phyloP scores from a whole-genome alignment of 1,140 invertebrate species.

The Sinella curviseta region DNA sequence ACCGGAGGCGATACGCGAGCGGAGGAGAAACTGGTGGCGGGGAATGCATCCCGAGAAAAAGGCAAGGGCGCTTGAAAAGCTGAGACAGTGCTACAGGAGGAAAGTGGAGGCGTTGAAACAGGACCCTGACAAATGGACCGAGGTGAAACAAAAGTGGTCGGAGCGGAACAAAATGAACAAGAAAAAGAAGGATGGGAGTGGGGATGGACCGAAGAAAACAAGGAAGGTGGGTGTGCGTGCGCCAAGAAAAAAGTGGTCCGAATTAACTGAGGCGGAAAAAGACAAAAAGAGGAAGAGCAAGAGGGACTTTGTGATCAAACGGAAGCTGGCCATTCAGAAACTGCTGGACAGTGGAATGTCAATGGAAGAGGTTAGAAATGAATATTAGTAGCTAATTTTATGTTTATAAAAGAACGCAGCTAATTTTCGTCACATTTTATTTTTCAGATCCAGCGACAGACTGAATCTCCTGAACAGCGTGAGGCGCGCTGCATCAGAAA shows the following conservation, averaged over 20 bases:
- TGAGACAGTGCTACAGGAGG: neutral
- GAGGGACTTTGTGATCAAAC: neutral
- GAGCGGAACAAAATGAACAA: neutral
- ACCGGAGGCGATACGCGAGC: neutral
- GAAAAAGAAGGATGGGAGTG: too few species aligned
- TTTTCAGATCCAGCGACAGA: neutral
- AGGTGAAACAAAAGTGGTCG: neutral
- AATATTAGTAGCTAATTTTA: too few species aligned
- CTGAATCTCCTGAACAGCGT: neutral
- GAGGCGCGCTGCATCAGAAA: neutral
- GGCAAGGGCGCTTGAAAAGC: neutral
- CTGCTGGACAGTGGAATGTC: slow-evolving; percentile 9
- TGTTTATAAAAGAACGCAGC: too few species aligned
- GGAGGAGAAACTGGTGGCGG: neutral
- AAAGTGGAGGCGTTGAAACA: neutral
- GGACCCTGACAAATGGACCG: neutral
- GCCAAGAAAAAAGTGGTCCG: too few species aligned
- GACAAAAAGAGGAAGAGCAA: neutral
- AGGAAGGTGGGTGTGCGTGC: too few species aligned
- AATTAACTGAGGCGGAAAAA: neutral
- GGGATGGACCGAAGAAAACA: too few species aligned
- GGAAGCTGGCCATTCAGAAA: neutral
- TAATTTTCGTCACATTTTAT: too few species aligned
- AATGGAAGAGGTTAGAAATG: neutral
- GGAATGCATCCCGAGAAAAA: neutral